Conservation (phyloP, 2,888 invertebrate species). For the Orthosia incerta region DNA sequence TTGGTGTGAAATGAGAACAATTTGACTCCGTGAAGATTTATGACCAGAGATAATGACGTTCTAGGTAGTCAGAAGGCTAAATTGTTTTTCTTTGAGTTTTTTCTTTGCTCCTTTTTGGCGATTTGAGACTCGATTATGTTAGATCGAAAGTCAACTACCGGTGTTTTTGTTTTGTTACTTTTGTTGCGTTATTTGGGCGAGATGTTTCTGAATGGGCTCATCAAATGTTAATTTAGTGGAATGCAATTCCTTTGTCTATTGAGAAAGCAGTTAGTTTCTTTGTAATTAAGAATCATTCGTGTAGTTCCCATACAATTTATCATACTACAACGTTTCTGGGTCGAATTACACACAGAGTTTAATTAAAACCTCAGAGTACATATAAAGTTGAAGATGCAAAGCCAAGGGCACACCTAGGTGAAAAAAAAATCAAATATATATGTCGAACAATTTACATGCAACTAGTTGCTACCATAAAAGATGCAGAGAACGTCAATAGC, state of each 20-base stretch:
- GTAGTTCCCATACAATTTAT: slow-evolving; percentile 62
- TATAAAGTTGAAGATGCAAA: slow-evolving; percentile 29
- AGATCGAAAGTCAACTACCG: slow-evolving; percentile 38
- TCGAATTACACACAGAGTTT: slow-evolving; percentile 47
- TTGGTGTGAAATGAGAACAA: slow-evolving; percentile 88
- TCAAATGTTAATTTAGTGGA: slow-evolving; percentile 46
- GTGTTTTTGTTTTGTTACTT: slow-evolving; percentile 8
- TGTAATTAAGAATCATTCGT: slow-evolving; percentile 52
- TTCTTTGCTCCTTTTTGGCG: slow-evolving; percentile 26
- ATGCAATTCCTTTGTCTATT: slow-evolving; percentile 54
- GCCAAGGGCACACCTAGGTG: slow-evolving; percentile 47
- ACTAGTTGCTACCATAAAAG: slow-evolving; percentile 49
- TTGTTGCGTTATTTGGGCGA: slow-evolving; percentile 2
- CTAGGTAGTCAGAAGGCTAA: slow-evolving; percentile 63
- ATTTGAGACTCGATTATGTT: slow-evolving; percentile 20
- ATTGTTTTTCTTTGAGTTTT: slow-evolving; percentile 64
- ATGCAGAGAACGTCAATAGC: slow-evolving; percentile 38
- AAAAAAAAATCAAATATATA: slow-evolving; percentile 50
- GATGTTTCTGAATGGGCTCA: slow-evolving; percentile 22
- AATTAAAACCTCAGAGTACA: slow-evolving; percentile 59
- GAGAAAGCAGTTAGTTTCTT: slow-evolving; percentile 45
- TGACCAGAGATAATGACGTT: slow-evolving; percentile 80
- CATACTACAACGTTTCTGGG: slow-evolving; percentile 52
- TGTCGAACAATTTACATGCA: slow-evolving; percentile 49
- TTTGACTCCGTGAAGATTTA: slow-evolving; percentile 86